These are phyloP conservation scores for Toxotes chatareus DNA, from an alignment of 2,113 vertebrate genomes.

Conservation along the genomic window DNA sequence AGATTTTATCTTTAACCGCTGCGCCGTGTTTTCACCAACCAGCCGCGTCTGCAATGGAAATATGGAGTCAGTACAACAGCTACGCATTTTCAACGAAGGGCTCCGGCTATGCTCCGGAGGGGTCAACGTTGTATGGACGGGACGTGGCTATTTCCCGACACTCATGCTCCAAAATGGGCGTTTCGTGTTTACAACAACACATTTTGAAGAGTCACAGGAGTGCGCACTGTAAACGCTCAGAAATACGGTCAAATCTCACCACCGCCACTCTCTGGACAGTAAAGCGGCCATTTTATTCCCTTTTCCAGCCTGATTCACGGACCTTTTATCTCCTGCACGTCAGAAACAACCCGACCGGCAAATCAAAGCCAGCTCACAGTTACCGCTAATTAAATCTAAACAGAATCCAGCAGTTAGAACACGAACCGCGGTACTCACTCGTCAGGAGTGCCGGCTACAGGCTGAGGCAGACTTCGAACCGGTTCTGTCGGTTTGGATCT, in stretches of 20 bases:
- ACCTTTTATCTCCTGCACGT: constrained; percentile 15
- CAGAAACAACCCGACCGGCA: background rate
- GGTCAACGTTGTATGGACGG: constrained; percentile 29
- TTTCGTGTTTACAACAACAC: constrained; percentile 62
- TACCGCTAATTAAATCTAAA: background rate
- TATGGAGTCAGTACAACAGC: background rate
- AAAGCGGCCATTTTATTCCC: constrained; percentile 54
- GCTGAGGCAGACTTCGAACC: constrained; percentile 21
- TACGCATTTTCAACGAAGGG: constrained; percentile 65
- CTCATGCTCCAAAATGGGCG: constrained; percentile 54
- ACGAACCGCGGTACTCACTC: constrained; percentile 68
- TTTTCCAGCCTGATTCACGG: constrained; percentile 25
- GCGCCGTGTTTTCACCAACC: background rate
- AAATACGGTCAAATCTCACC: rapidly evolving
- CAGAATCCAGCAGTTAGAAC: background rate
- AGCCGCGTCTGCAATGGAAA: constrained; percentile 31
- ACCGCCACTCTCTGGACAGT: background rate
- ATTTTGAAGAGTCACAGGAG: background rate
- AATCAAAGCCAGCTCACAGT: constrained; percentile 7
- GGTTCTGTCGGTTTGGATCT: constrained; percentile 16
- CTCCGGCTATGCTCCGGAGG: constrained; percentile 46
- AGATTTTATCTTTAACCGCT: background rate
- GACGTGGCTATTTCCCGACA: constrained; percentile 44
- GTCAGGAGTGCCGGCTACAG: constrained; percentile 50
- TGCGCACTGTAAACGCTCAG: background rate